Evolutionary conservation across 2,797 vertebrate species (phyloP).

Genomic region (Enteromius mattozi): DNA sequence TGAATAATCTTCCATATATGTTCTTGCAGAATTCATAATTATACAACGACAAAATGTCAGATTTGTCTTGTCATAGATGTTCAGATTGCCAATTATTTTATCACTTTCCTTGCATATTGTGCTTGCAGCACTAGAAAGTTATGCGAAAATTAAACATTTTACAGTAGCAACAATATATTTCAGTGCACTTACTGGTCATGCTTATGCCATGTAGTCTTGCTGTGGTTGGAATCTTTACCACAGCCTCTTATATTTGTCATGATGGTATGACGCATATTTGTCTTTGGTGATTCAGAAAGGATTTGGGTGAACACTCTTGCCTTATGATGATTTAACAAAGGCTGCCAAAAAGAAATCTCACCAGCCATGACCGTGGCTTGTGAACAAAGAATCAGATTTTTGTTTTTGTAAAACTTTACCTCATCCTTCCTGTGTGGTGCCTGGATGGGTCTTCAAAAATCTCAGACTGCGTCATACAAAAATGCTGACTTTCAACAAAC

Average conservation of each 20-base stretch:
- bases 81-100: no score
- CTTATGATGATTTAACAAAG: not conserved
- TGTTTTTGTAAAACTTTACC: slow-evolving; percentile 23
- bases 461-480: slow-evolving; percentile 25
- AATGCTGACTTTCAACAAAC: slow-evolving; percentile 43
- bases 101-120: not conserved
- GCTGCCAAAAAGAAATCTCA: not conserved
- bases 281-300: slow-evolving; percentile 22
- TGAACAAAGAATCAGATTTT: slow-evolving; percentile 22
- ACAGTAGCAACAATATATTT: not conserved
- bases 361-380: slow-evolving; percentile 5
- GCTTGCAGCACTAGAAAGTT: not conserved
- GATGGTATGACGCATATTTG: not conserved
- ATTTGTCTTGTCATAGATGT: no score
- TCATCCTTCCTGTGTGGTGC: slow-evolving; percentile 44
- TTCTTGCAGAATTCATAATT: not conserved
- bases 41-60: not conserved
- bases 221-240: not conserved
- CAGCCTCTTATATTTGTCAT: not conserved
- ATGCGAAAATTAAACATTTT: not conserved
- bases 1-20: no score
- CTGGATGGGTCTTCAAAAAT: slow-evolving; percentile 25
- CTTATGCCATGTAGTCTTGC: not conserved
- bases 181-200: not conserved
- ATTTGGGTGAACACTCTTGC: slow-evolving; percentile 11